These are phyloP conservation scores for Leptinotarsa undecemlineata DNA, from an alignment of 1,140 invertebrate genomes.

Conservation along the genomic window DNA sequence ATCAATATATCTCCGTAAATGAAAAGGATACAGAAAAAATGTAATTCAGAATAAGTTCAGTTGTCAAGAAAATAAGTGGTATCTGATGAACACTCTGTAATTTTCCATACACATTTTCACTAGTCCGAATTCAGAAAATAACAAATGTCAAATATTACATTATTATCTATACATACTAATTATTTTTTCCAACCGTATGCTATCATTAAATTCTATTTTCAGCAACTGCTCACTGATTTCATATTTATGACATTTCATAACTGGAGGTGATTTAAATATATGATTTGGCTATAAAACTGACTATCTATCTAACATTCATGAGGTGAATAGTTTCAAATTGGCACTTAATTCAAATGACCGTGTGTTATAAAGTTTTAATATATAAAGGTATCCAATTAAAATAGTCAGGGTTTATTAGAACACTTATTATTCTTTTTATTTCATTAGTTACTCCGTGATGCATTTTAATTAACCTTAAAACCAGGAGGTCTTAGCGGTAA, in stretches of 20 bases:
- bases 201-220: too few species aligned
- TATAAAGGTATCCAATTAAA: constrained; percentile 27
- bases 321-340: constrained; percentile 19
- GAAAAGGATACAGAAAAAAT: too few species aligned
- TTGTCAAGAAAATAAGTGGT: too few species aligned
- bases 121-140: too few species aligned
- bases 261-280: background rate
- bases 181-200: too few species aligned
- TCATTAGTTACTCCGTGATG: background rate
- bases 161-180: too few species aligned
- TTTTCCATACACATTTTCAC: too few species aligned
- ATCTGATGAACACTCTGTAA: too few species aligned
- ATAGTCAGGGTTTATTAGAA: constrained; percentile 26
- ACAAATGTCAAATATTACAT: too few species aligned
- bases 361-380: background rate
- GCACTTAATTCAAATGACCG: constrained; percentile 16
- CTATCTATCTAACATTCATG: constrained; percentile 19
- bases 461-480: constrained; percentile 19
- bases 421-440: constrained; percentile 30
- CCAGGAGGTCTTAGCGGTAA: background rate
- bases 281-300: constrained; percentile 9
- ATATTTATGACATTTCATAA: constrained; percentile 6
- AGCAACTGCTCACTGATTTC: background rate
- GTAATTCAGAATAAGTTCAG: too few species aligned
- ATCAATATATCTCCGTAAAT: too few species aligned